Evolutionary conservation across 2,888 invertebrate species (phyloP), one percentile per base, ranked within the genome.

Genomic region (Dastarcus helophoroides): DNA sequence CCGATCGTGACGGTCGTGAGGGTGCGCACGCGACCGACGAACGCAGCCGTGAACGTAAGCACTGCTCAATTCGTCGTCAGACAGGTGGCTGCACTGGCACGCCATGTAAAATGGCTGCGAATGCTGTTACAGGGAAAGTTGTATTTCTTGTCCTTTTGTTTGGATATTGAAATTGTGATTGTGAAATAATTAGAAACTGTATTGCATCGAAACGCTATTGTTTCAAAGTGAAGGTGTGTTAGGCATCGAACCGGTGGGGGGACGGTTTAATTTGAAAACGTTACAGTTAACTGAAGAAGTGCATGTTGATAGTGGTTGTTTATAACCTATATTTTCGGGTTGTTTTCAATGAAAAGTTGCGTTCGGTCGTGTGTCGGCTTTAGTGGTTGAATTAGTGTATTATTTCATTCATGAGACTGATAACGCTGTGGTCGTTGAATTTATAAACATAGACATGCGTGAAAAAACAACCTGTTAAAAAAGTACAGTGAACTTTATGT

Each of bases 51-150:
- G 48, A n/a, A n/a, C n/a, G n/a, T n/a, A n/a, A n/a, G n/a, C n/a
- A n/a, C n/a, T n/a, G n/a, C n/a, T n/a, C n/a, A n/a, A 52, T 53
- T 53, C 51, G 46, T 47, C 52, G 44, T 50, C 48, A 54, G 58
- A 54, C 58, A 60, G 60, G 58, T 61, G 61, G 60, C 59, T 48
- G 48, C 54, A 56, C 56, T 58, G 57, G 54, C 54, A 59, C 58
- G 58, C 57, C 47, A 52, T 36, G 46, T 43, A 59, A 60, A 53
- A 62, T 62, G 62, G 62, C 62, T 49, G 60, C 54, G 47, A 40
- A 44, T 33, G 42, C 36, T 40, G 38, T 42, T 35, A 44, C 45
- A 51, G 48, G 51, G 54, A 54, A 53, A 53, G 52, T 53, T 43
- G 41, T 46, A 41, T 34, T 39, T 40, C 36, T 46, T 43, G 19